Base-by-base conservation (phyloP, 2,797 vertebrate genomes). In the Scyliorhinus canicula region DNA sequence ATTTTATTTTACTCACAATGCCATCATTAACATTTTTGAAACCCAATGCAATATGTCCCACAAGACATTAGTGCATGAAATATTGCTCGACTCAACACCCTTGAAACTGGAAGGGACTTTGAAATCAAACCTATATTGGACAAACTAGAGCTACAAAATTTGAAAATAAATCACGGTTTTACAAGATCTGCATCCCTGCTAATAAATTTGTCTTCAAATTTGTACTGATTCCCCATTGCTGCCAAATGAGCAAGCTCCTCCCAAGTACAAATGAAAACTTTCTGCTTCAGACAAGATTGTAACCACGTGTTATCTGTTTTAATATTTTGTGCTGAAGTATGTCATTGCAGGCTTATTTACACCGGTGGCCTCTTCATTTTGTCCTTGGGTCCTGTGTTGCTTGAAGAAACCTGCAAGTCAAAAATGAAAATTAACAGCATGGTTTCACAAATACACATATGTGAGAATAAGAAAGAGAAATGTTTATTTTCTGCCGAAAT, bases 291-390 rank as follows among this genome's bases (percentile, higher is more conserved):
- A 7, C 19, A 63, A 90, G 57, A 90, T 40, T 91, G 9, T 63
- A 11, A 57, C 86, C 6, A 65, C 60, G 3, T 91, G 88, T 63
- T 9, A n/a, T 26, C n/a, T 44, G 2, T 40, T 91, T 63, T 65
- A 91, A 44, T 44, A n/a, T 91, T 91, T 12, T 9, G 24, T 65
- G 19, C 21, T 63, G 11, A 40, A 91, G 57, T 65, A 40, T 11
- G 88, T 44, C 60, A 40, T 91, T 40, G 52, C n/a, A 26, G 40
- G 60, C 57, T 91, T 63, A 91, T 26, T 60, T 90, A 60, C 16
- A 90, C 50, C 86, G 57, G n/a, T 60, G 55, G n/a, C 86, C 86
- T 63, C 52, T 90, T 90, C 1, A n/a, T 90, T 85, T 90, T 91
- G 57, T n/a, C 88, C 88, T 90, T 91, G 88, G 57, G 57, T 60